These are phyloP conservation scores for Petromus typicus DNA, from an alignment of 2,113 vertebrate species.

Conservation along the genomic window DNA sequence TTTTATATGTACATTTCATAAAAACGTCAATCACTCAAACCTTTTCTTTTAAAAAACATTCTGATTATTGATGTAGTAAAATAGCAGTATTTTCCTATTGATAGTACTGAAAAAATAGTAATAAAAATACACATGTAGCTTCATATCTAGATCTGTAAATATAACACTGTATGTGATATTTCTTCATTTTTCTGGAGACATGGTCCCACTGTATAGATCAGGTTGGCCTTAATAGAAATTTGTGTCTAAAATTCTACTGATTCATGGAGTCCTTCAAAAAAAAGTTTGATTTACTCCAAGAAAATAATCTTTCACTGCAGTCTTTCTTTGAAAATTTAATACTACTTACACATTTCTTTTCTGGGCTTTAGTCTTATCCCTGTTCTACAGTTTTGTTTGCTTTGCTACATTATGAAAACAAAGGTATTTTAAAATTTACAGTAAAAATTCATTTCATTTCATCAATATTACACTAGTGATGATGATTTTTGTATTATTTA, in stretches of 20 bases:
- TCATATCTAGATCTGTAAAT: not conserved
- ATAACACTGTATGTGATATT: not conserved
- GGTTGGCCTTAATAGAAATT: not conserved
- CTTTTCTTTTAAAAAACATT: constrained; percentile 39
- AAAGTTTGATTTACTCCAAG: constrained; percentile 22
- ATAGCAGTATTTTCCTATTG: not conserved
- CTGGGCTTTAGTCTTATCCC: not conserved
- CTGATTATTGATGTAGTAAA: not conserved
- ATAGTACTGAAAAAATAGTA: not conserved
- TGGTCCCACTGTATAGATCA: too few species aligned
- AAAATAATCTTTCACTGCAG: constrained; percentile 54
- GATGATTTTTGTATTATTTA: constrained; percentile 58
- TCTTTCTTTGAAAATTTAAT: constrained; percentile 50
- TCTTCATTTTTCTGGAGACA: too few species aligned
- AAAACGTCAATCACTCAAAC: not conserved
- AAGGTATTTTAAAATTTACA: not conserved
- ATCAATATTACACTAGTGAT: constrained; percentile 68
- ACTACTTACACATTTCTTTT: not conserved
- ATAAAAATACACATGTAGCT: not conserved
- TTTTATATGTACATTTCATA: constrained; percentile 1
- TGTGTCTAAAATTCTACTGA: not conserved
- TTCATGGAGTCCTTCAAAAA: not conserved
- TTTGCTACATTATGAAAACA: constrained; percentile 44
- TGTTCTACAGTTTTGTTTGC: not conserved
- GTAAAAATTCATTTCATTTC: constrained; percentile 27